Evolutionary conservation across 35 echinoderm and acorn worm genomes (phyloP).

Genomic region (Diadema setosum): DNA sequence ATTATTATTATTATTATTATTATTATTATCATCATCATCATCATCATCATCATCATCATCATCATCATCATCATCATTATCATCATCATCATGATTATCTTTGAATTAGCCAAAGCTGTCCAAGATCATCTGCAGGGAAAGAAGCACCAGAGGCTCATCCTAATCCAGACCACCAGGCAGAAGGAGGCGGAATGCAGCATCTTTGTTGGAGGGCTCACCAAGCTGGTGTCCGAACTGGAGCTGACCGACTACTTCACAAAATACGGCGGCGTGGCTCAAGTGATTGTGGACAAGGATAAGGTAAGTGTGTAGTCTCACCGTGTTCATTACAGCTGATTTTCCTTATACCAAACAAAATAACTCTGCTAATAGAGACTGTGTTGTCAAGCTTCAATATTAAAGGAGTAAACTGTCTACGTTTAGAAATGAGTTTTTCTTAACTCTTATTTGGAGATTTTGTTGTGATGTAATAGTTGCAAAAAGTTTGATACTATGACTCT

Average conservation of each 20-base stretch:
- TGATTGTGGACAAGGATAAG: conserved; percentile 95
- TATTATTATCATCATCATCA: neutral
- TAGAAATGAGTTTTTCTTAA: no score
- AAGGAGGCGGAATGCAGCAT: conserved; percentile 71
- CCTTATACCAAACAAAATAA: no score
- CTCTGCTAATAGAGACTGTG: no score
- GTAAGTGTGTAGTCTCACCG: no score
- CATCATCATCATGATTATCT: neutral
- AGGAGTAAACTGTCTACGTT: no score
- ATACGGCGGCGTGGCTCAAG: conserved; percentile 57
- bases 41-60: neutral
- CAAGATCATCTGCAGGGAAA: conserved; percentile 85
- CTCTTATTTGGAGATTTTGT: no score
- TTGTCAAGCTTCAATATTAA: neutral
- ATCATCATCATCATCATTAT: neutral
- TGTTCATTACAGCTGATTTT: no score
- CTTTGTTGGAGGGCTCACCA: conserved; percentile 78
- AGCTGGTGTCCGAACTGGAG: conserved; percentile 66
- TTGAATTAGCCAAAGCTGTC: conserved; percentile 91
- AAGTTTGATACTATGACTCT: no score
- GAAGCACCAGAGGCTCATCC: conserved; percentile 70
- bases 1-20: neutral
- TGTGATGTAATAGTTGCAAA: no score
- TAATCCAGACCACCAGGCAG: conserved; percentile 54
- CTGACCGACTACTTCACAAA: conserved; percentile 77